Conservation (phyloP, 2,888 invertebrate species). For the Sisyra nigra region DNA sequence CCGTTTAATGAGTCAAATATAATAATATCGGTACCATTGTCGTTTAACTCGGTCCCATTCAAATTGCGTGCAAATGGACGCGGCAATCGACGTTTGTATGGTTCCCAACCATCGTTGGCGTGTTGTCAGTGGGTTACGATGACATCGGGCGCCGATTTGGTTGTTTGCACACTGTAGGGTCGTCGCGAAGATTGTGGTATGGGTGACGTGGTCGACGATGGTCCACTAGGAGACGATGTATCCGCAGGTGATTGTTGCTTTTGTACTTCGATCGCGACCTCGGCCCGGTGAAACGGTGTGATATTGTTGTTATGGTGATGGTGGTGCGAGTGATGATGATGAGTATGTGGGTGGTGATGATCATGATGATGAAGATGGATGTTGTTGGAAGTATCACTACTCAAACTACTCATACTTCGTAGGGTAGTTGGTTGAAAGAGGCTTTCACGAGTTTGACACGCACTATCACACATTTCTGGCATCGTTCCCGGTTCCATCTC, state of each 20-base stretch:
- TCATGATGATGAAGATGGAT: conserved; percentile 11
- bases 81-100: conserved; percentile 37
- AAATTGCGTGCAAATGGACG: conserved; percentile 22
- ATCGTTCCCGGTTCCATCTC: not conserved
- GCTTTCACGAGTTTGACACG: conserved; percentile 73
- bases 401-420: conserved; percentile 2
- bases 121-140: conserved; percentile 68
- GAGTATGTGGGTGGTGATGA: conserved; percentile 15
- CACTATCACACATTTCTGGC: conserved; percentile 50
- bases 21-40: too few species aligned
- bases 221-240: not conserved
- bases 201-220: not conserved
- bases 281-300: conserved; percentile 33
- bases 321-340: conserved; percentile 13
- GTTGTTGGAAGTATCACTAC: not conserved
- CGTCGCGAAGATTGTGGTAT: conserved; percentile 24
- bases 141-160: conserved; percentile 80
- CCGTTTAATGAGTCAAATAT: too few species aligned
- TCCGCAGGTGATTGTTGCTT: not conserved
- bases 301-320: conserved; percentile 18
- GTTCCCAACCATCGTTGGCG: conserved; percentile 51
- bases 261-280: conserved; percentile 42
- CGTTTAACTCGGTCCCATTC: conserved; percentile 12
- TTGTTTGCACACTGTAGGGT: conserved; percentile 68
- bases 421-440: conserved; percentile 28